Conservation (phyloP, 2,797 vertebrate species). For the Lithobates sylvaticus region DNA sequence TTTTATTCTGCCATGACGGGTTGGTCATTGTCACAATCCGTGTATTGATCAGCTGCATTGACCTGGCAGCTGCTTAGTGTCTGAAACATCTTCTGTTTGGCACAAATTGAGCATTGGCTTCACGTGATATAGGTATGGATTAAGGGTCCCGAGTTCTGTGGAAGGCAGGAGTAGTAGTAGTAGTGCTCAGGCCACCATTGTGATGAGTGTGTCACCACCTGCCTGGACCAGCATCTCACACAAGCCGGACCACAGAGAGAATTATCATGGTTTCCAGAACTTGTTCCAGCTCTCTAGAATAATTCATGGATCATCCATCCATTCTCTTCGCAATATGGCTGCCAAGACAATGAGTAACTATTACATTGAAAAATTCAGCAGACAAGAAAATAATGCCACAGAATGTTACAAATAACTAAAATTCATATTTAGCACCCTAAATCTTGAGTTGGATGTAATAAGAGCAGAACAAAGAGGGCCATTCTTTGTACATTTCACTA, state of each 20-base stretch:
- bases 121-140: not conserved
- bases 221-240: not conserved
- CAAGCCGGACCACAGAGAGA: not conserved
- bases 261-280: not conserved
- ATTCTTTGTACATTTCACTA: not conserved
- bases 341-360: not conserved
- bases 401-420: not conserved
- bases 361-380: not conserved
- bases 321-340: not conserved
- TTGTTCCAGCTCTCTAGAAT: not conserved
- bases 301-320: not conserved
- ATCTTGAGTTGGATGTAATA: not conserved
- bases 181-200: not conserved
- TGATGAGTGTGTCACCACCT: not conserved
- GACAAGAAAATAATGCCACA: not conserved
- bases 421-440: not conserved
- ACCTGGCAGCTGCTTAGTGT: not conserved
- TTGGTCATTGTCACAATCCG: not conserved
- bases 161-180: not conserved
- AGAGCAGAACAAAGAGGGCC: too few species aligned
- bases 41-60: not conserved
- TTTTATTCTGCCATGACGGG: not conserved
- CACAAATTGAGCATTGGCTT: slow-evolving; percentile 21
- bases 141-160: not conserved
- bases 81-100: slow-evolving; percentile 12